Percentiles rank a stretch among this genome's conserved stretches.
Conservation (phyloP, 2,888 invertebrate genomes). For the Unio pictorum region DNA sequence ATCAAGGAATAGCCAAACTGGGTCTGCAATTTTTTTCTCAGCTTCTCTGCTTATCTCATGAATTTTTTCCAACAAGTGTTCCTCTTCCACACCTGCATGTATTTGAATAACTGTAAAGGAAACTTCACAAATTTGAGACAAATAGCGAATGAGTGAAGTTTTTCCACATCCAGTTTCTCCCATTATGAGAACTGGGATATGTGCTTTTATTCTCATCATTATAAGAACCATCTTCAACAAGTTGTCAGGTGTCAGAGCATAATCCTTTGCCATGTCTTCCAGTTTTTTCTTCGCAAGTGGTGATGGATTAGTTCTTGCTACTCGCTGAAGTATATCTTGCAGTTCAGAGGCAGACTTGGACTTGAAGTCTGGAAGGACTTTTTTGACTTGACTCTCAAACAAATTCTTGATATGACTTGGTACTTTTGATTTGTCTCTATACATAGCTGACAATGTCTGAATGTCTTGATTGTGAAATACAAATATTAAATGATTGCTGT, state of each 20-base stretch:
- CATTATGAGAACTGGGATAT: constrained; percentile 52
- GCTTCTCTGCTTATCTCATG: constrained; percentile 19
- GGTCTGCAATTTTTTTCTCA: constrained; percentile 3
- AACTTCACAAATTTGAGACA: constrained; percentile 39
- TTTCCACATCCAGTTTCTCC: constrained; percentile 60
- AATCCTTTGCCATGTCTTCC: constrained; percentile 1
- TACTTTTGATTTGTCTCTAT: constrained; percentile 1
- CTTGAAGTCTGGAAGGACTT: constrained; percentile 4
- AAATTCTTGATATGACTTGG: constrained; percentile 2
- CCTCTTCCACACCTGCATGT: constrained; percentile 45
- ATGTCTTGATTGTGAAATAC: constrained; percentile 12
- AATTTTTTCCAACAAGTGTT: constrained; percentile 22
- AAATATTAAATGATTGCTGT: constrained; percentile 29
- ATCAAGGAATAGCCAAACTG: constrained; percentile 51
- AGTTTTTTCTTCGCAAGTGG: background rate
- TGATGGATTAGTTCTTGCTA: background rate
- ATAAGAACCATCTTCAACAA: constrained; percentile 52
- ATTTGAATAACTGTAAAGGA: constrained; percentile 40
- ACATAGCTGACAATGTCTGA: constrained; percentile 15
- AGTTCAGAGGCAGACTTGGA: background rate
- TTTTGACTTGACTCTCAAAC: constrained; percentile 11
- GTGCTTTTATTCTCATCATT: constrained; percentile 37
- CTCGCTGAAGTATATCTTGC: constrained; percentile 7
- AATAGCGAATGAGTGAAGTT: constrained; percentile 48
- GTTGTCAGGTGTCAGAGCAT: constrained; percentile 51